Evolutionary conservation across 1,140 invertebrate species (phyloP).

Genomic region (Carposina sasakii): DNA sequence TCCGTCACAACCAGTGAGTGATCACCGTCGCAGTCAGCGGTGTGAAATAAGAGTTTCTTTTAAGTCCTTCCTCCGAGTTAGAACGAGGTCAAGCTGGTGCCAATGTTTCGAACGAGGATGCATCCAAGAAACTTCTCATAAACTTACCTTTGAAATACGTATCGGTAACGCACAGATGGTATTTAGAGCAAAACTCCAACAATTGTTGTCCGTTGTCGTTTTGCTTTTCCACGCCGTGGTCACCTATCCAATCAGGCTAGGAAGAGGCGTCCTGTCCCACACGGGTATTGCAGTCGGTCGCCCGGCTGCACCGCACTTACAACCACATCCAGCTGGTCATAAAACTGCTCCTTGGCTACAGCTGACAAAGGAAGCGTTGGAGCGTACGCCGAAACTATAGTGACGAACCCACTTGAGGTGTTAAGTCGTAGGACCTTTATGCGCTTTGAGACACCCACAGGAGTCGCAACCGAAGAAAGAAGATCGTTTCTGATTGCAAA

Average conservation of each 20-base stretch:
- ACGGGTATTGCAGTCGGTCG: slow-evolving; percentile 16
- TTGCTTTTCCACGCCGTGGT: slow-evolving; percentile 14
- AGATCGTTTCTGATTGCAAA: no score
- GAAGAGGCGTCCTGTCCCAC: slow-evolving; percentile 6
- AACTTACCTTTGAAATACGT: slow-evolving; percentile 15
- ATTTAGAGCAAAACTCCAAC: slow-evolving; percentile 10
- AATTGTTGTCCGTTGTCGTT: slow-evolving; percentile 19
- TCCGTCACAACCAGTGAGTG: slow-evolving; percentile 12
- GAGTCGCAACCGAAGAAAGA: no score
- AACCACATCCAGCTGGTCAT: no score
- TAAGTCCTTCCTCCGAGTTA: slow-evolving; percentile 12
- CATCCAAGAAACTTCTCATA: slow-evolving; percentile 18
- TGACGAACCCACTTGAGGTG: no score
- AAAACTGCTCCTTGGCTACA: no score
- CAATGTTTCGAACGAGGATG: slow-evolving; percentile 20
- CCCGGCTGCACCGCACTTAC: no score
- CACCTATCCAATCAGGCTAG: slow-evolving; percentile 15
- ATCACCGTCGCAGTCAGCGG: slow-evolving; percentile 19
- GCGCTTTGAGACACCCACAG: no score
- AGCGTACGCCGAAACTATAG: no score
- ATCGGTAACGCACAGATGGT: slow-evolving; percentile 16
- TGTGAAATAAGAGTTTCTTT: slow-evolving; percentile 12
- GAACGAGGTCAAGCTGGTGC: slow-evolving; percentile 16
- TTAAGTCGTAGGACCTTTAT: no score
- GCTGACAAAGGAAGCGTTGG: no score